Evolutionary conservation across 2,888 invertebrate genomes (phyloP).

Genomic region (Coenonympha glycerion): DNA sequence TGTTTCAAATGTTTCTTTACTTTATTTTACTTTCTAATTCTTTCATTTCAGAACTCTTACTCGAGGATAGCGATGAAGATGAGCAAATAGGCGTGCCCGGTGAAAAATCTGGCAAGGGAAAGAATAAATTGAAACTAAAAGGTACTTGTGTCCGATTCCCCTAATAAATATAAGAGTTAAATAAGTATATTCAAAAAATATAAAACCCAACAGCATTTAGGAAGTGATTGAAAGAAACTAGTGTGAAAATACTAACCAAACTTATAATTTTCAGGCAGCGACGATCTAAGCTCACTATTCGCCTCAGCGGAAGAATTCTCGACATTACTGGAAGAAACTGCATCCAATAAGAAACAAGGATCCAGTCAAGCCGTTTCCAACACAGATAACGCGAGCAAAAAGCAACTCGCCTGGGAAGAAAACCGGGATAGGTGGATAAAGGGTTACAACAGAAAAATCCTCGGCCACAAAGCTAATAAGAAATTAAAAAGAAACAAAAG

Average conservation of each 20-base stretch:
- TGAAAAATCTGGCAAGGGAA: slow-evolving; percentile 41
- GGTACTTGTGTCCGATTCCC: slow-evolving; percentile 38
- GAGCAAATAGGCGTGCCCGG: slow-evolving; percentile 61
- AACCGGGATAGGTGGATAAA: slow-evolving; percentile 79
- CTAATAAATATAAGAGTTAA: not conserved
- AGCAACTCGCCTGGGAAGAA: slow-evolving; percentile 89
- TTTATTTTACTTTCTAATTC: not conserved
- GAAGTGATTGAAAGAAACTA: not conserved
- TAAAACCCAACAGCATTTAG: too few relatives aligned
- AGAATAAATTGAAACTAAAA: slow-evolving; percentile 51
- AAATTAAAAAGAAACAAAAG: too few relatives aligned
- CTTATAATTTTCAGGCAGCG: slow-evolving; percentile 44
- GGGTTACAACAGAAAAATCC: slow-evolving; percentile 70
- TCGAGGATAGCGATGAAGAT: slow-evolving; percentile 62
- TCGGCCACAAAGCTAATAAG: slow-evolving; percentile 45
- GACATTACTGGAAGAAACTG: slow-evolving; percentile 88
- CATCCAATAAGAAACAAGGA: slow-evolving; percentile 77
- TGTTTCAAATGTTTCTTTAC: too few relatives aligned
- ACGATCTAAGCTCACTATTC: slow-evolving; percentile 80
- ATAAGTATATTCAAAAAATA: too few relatives aligned
- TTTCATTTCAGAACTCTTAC: slow-evolving; percentile 47
- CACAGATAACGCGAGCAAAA: slow-evolving; percentile 84
- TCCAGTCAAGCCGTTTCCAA: slow-evolving; percentile 83
- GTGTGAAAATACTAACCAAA: not conserved
- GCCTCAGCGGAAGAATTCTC: slow-evolving; percentile 94